Evolutionary conservation across 2,797 vertebrate genomes (phyloP).

Genomic region (Myotis pilosus): DNA sequence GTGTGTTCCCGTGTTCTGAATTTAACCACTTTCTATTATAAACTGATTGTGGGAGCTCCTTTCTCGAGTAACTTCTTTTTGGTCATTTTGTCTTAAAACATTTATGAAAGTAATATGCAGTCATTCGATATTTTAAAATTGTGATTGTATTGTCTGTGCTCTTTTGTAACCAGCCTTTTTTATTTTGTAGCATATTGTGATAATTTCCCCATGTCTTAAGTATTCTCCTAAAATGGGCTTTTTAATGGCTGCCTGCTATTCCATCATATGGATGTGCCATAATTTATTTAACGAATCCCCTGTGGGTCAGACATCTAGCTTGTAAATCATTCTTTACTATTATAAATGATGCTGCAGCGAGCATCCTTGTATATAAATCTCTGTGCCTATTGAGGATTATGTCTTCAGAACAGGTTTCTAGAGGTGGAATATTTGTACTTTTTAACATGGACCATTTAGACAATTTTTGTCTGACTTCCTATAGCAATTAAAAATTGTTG

Average conservation of each 20-base stretch:
- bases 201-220: conserved; percentile 23
- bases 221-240: conserved; percentile 32
- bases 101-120: conserved; percentile 26
- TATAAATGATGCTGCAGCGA: conserved; percentile 63
- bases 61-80: conserved; percentile 16
- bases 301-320: conserved; percentile 10
- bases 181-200: conserved; percentile 30
- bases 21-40: conserved; percentile 56
- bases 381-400: conserved; percentile 35
- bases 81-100: conserved; percentile 26
- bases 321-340: conserved; percentile 42
- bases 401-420: conserved; percentile 49
- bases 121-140: background rate
- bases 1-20: conserved; percentile 32
- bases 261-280: background rate
- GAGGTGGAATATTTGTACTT: conserved; percentile 55
- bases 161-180: conserved; percentile 40
- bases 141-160: background rate
- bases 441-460: conserved; percentile 54
- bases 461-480: conserved; percentile 47
- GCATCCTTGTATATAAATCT: conserved; percentile 59
- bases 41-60: conserved; percentile 19
- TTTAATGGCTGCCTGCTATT: background rate
- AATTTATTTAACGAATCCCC: conserved; percentile 38
- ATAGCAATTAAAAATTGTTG: conserved; percentile 4